Conservation (phyloP, 2,113 vertebrate species). For the Cryptomyrus ogoouensis region DNA sequence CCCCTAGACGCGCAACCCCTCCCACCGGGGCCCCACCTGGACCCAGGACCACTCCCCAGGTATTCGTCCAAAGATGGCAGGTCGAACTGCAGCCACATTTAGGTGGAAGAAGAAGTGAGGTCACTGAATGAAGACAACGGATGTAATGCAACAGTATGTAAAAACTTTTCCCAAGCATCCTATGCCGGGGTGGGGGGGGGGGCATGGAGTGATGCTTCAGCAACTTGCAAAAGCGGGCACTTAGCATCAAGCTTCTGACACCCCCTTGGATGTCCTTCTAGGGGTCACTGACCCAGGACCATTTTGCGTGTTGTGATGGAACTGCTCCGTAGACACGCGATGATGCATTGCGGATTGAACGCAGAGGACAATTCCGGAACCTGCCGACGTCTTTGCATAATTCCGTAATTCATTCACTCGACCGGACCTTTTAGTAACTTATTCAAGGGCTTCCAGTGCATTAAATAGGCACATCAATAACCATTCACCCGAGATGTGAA, state of each 20-base stretch:
- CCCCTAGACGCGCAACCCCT: neutral
- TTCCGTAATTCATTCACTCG: neutral
- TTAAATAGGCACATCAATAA: slow-evolving; percentile 3
- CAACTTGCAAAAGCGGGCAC: neutral
- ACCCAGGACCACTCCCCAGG: neutral
- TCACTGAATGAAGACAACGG: neutral
- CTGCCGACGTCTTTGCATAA: neutral
- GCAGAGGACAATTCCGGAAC: neutral
- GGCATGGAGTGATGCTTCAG: neutral
- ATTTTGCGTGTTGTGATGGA: neutral
- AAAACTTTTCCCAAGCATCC: neutral
- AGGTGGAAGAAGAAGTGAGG: neutral
- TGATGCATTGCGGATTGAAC: neutral
- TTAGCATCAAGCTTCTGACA: neutral
- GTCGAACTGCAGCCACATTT: neutral
- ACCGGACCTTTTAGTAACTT: neutral
- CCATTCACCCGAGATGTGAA: neutral
- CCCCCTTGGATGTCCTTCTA: neutral
- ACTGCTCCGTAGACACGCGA: neutral
- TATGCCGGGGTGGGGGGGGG: neutral
- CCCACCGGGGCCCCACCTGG: neutral
- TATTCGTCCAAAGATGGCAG: neutral
- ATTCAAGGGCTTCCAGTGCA: slow-evolving; percentile 1
- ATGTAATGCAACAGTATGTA: neutral
- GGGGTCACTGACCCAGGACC: neutral